These are phyloP conservation scores for Lipophrys pholis DNA, from an alignment of 2,113 vertebrate species.

Conservation along the genomic window DNA sequence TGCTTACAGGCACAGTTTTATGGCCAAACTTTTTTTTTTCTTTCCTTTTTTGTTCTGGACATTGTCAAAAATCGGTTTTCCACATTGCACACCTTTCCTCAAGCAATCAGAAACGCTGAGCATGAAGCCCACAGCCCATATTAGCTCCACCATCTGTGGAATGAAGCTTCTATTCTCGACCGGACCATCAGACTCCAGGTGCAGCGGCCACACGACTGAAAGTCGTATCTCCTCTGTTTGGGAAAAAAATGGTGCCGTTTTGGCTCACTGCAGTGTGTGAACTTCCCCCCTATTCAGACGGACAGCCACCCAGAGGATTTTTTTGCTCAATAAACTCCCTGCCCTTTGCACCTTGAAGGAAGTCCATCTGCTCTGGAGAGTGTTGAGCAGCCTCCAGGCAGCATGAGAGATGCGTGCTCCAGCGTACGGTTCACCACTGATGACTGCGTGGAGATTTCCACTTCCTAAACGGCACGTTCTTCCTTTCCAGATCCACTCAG, in stretches of 20 bases:
- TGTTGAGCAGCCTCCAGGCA: conserved; percentile 63
- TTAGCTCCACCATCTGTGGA: conserved; percentile 69
- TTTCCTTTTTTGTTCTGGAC: conserved; percentile 4
- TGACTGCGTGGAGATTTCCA: conserved; percentile 60
- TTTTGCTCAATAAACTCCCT: conserved; percentile 77
- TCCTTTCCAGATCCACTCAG: conserved; percentile 59
- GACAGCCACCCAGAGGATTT: conserved; percentile 76
- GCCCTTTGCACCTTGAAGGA: conserved; percentile 75
- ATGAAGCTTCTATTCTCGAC: conserved; percentile 39
- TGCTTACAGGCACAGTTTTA: no score
- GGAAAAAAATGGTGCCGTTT: conserved; percentile 18
- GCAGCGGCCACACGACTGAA: conserved; percentile 43
- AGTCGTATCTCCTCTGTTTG: conserved; percentile 49
- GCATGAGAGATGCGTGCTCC: conserved; percentile 47
- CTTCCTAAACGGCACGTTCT: conserved; percentile 60
- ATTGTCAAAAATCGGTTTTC: conserved; percentile 42
- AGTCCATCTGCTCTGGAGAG: conserved; percentile 75
- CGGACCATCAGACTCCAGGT: conserved; percentile 58
- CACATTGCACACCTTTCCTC: conserved; percentile 55
- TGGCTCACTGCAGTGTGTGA: conserved; percentile 35
- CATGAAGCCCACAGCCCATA: conserved; percentile 36
- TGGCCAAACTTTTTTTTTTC: no score
- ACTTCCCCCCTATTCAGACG: conserved; percentile 57
- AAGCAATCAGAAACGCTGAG: conserved; percentile 54
- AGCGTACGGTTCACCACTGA: conserved; percentile 59